Evolutionary conservation across 2,888 invertebrate genomes (phyloP).

Genomic region (Philaethria dido): DNA sequence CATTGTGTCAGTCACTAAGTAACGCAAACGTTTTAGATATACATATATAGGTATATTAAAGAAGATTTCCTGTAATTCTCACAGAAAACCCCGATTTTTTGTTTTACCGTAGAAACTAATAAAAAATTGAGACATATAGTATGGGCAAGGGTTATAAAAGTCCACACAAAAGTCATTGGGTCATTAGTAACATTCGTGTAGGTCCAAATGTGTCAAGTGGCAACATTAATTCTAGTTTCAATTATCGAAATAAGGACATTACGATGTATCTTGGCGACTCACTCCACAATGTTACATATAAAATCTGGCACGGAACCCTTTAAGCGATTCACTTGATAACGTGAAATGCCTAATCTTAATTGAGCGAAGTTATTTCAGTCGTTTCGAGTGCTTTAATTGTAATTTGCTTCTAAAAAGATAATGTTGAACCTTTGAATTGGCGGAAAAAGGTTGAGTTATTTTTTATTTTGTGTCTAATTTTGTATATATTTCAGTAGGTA

Average conservation of each 20-base stretch:
- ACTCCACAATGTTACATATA: conserved; percentile 14
- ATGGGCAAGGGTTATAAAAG: too few species aligned
- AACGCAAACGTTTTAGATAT: too few species aligned
- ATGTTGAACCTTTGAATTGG: background rate
- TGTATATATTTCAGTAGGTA: background rate
- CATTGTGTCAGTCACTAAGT: too few species aligned
- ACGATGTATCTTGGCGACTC: conserved; percentile 18
- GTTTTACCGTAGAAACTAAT: too few species aligned
- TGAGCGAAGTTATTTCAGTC: conserved; percentile 15
- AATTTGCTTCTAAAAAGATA: conserved; percentile 21
- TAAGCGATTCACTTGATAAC: conserved; percentile 20
- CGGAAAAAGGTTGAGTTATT: background rate
- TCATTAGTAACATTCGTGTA: background rate
- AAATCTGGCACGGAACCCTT: conserved; percentile 22
- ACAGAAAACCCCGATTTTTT: too few species aligned
- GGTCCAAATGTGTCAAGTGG: conserved; percentile 16
- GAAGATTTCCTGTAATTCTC: too few species aligned
- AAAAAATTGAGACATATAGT: too few species aligned
- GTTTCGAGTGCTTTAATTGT: conserved; percentile 20
- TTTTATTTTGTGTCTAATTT: background rate
- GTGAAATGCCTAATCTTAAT: conserved; percentile 22
- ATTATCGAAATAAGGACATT: conserved; percentile 21
- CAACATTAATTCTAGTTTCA: conserved; percentile 25
- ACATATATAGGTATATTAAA: too few species aligned
- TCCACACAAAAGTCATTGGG: background rate